Conservation (phyloP, 2,888 invertebrate species). For the Hemistola chrysoprasaria region DNA sequence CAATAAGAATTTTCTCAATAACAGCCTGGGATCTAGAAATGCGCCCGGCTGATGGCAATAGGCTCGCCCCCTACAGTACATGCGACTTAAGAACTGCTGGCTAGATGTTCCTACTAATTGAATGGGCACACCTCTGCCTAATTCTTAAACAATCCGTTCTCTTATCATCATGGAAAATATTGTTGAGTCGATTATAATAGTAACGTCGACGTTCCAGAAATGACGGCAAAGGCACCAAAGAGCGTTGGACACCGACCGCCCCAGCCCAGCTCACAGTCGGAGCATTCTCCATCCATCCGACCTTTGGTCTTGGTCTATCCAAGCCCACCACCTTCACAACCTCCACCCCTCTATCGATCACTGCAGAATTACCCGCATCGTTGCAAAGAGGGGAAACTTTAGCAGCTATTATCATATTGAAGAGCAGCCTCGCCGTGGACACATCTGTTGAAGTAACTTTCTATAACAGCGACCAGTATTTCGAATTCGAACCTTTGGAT, state of each 20-base stretch:
- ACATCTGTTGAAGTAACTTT: constrained; percentile 91
- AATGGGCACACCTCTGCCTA: background rate
- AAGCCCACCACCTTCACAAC: constrained; percentile 54
- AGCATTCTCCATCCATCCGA: constrained; percentile 73
- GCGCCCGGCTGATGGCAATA: too few species aligned
- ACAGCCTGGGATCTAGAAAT: too few species aligned
- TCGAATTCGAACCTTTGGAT: constrained; percentile 90
- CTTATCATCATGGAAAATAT: too few species aligned
- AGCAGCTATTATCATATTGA: constrained; percentile 92
- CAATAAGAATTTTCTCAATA: too few species aligned
- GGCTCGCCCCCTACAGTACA: too few species aligned
- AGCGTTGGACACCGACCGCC: constrained; percentile 60
- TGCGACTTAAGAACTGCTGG: too few species aligned
- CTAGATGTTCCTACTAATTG: too few species aligned
- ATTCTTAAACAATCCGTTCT: background rate
- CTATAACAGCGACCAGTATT: constrained; percentile 90
- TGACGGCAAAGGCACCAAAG: constrained; percentile 66
- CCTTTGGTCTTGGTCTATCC: constrained; percentile 63
- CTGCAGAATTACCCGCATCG: constrained; percentile 93
- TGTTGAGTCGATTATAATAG: too few species aligned
- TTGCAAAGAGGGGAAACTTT: constrained; percentile 95
- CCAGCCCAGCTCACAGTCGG: constrained; percentile 64
- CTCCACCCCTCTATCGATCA: constrained; percentile 88
- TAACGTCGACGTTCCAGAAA: constrained; percentile 54
- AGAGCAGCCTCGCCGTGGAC: constrained; percentile 92